Conservation (phyloP, 2,888 invertebrate genomes). For the Rhorus exstirpatorius region DNA sequence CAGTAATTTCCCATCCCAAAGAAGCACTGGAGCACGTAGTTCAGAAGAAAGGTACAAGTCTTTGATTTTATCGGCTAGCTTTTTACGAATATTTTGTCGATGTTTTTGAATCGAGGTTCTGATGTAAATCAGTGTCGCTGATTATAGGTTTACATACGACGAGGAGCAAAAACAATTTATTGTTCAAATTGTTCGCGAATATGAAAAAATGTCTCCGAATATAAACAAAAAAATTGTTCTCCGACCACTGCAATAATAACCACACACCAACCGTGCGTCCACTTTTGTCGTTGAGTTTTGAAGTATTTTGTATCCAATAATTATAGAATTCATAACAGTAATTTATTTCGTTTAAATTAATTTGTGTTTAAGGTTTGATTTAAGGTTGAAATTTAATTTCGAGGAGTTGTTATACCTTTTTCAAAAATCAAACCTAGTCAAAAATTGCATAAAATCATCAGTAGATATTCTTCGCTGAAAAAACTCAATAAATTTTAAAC, state of each 20-base stretch:
- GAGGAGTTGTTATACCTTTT: too few species aligned
- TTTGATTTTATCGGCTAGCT: slow-evolving; percentile 49
- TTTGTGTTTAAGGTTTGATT: too few species aligned
- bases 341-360: too few species aligned
- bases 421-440: too few species aligned
- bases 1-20: slow-evolving; percentile 63
- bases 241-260: background rate
- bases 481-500: too few species aligned
- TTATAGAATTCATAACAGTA: too few species aligned
- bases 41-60: slow-evolving; percentile 13
- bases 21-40: slow-evolving; percentile 47
- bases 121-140: slow-evolving; percentile 62
- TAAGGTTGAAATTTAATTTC: too few species aligned
- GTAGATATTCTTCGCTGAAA: too few species aligned
- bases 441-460: too few species aligned
- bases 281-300: too few species aligned
- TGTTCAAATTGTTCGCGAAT: background rate
- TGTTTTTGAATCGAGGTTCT: slow-evolving; percentile 60
- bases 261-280: too few species aligned
- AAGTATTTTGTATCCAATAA: too few species aligned
- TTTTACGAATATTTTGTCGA: slow-evolving; percentile 54
- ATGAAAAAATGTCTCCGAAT: background rate
- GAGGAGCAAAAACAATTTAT: slow-evolving; percentile 15
- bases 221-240: background rate
- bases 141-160: background rate